Evolutionary conservation across 2,797 vertebrate species (phyloP).

Genomic region (Periparus ater): DNA sequence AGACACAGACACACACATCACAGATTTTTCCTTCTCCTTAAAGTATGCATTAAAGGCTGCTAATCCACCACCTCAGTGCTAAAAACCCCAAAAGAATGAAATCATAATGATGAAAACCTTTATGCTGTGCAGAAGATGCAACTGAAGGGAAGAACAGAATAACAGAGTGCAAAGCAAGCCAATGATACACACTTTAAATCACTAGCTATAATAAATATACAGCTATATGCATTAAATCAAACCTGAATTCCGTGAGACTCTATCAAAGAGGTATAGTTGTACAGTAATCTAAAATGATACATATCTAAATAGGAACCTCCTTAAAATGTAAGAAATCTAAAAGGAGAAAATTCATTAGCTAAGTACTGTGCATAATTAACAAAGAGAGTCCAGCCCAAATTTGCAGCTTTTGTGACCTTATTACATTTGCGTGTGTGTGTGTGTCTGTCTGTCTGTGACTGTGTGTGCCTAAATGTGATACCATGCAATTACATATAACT

Average conservation of each 20-base stretch:
- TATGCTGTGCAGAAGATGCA: background rate
- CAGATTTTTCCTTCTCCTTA: background rate
- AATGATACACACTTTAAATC: background rate
- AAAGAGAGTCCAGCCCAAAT: background rate
- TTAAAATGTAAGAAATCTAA: background rate
- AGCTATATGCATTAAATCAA: background rate
- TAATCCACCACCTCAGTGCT: slow-evolving; percentile 28
- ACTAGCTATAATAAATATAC: background rate
- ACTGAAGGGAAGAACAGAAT: slow-evolving; percentile 8
- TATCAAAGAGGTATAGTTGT: slow-evolving; percentile 14
- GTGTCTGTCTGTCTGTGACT: too few relatives aligned
- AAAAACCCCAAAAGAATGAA: background rate
- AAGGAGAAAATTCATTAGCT: background rate
- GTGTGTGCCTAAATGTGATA: background rate
- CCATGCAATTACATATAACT: background rate
- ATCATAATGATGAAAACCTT: slow-evolving; percentile 26
- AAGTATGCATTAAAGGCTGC: background rate
- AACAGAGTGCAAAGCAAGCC: slow-evolving; percentile 25
- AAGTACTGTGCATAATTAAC: background rate
- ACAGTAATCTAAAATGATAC: background rate
- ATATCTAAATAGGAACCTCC: background rate
- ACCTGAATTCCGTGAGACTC: background rate
- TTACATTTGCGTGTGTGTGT: background rate
- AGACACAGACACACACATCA: background rate
- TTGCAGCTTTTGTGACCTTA: background rate